A percentile compares a stretch with the other conserved stretches of the same genome.
Evolutionary conservation across 2,113 vertebrate species (phyloP).

Genomic region (Platichthys stellatus): DNA sequence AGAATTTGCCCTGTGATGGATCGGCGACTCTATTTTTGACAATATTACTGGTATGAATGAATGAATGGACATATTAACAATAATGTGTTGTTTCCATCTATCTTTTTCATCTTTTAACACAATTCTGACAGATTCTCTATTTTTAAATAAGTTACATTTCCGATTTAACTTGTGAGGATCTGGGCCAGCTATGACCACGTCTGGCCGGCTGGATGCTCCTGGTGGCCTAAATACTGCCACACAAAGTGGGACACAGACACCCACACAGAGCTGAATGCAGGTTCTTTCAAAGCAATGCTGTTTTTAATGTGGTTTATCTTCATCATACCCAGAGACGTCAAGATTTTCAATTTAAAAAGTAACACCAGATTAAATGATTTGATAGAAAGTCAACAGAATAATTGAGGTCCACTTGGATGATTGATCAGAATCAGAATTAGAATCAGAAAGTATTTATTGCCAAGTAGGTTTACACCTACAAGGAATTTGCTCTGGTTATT

Average conservation of each 20-base stretch:
- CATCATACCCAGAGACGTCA: too few species aligned
- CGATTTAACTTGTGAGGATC: not conserved
- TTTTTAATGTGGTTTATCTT: not conserved
- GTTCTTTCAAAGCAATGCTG: not conserved
- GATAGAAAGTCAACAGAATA: not conserved
- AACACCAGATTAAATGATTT: not conserved
- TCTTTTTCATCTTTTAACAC: not conserved
- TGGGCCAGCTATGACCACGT: constrained; percentile 2
- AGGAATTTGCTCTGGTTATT: too few species aligned
- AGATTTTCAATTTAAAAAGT: not conserved
- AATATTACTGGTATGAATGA: too few species aligned
- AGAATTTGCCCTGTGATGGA: too few species aligned
- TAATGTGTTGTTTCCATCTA: not conserved
- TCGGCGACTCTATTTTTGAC: too few species aligned
- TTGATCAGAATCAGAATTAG: too few species aligned
- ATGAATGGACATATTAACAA: too few species aligned
- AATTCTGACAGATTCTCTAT: not conserved
- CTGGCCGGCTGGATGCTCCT: constrained; percentile 1
- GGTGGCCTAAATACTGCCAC: constrained; percentile 9
- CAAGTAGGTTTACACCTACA: too few species aligned
- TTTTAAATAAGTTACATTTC: not conserved
- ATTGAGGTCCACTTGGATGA: not conserved
- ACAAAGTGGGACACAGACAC: constrained; percentile 21
- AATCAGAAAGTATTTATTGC: too few species aligned
- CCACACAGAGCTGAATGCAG: not conserved